Evolutionary conservation across 2,888 invertebrate species (phyloP), one percentile per base, ranked within the genome.

Genomic region (Subacronicta megacephala): DNA sequence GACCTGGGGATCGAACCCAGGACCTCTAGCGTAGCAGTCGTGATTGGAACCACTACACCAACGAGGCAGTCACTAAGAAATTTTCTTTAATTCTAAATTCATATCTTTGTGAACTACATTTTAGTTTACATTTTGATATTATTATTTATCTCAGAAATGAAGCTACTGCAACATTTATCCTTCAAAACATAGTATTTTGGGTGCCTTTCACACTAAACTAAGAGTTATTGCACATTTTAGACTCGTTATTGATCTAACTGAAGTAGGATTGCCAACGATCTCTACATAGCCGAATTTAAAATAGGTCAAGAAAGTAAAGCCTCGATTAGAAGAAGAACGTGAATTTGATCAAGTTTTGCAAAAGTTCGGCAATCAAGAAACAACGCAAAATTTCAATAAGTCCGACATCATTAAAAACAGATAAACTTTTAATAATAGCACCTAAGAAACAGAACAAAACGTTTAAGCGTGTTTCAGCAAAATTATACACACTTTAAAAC

Each of bases 401-500:
- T 18, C 20, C 17, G 23, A 46, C 0, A 29, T 36, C 3, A 37
- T 49, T 15, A 17, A 35, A 64, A 47, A 55, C 35, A 38, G 29
- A n/a, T 9, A 43, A 44, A 31, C 13, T n/a, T 31, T 46, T 40
- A 41, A 15, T 35, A 40, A 53, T 40, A 40, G 18, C 40, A 38
- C 17, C 33, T 13, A 31, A 42, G 36, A 52, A 16, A 44, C 31
- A 15, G 15, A 52, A 15, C 16, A 43, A 41, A 7, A 20, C 3
- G 20, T 20, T 9, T 3, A 15, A 43, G 35, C 18, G 35, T 40
- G 46, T 41, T 50, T 54, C 43, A 44, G 60, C 40, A 54, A n/a
- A 46, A 43, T 53, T 58, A 31, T 9, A 4, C 12, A 43, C 64
- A 47, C 42, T 35, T 26, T 57, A 47, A 47, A 31, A 36, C 31